A percentile compares a stretch with the other conserved stretches of the same genome.
phyloP scores from a whole-genome alignment of 2,113 vertebrate genomes.

The Vulpes vulpes region DNA sequence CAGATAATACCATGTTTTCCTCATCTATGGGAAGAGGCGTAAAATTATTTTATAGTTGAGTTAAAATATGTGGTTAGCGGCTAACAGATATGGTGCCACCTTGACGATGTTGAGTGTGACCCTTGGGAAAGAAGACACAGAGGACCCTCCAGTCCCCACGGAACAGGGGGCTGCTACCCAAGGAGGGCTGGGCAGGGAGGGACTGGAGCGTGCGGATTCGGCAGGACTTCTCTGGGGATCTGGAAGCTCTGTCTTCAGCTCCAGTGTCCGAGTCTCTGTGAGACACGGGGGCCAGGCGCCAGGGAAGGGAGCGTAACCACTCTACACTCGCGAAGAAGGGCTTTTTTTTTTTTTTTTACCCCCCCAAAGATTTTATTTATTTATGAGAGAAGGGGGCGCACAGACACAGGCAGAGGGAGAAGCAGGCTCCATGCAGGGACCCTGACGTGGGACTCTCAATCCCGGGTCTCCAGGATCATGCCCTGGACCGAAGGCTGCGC shows the following conservation, averaged over 20 bases:
- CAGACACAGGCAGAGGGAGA: too few relatives aligned
- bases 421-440: too few relatives aligned
- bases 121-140: background rate
- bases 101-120: background rate
- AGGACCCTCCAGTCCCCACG: accelerated
- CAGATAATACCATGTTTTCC: background rate
- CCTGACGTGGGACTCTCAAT: too few relatives aligned
- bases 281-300: background rate
- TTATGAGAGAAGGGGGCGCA: too few relatives aligned
- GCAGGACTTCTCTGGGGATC: background rate
- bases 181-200: background rate
- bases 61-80: background rate
- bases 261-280: background rate
- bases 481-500: too few relatives aligned
- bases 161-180: background rate
- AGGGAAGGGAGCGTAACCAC: background rate
- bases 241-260: background rate
- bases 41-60: background rate
- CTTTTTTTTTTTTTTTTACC: background rate
- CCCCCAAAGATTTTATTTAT: too few relatives aligned
- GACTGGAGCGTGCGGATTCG: background rate
- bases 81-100: background rate
- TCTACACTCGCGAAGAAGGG: background rate
- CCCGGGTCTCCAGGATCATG: too few relatives aligned
- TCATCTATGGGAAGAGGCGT: background rate